These are phyloP conservation scores for Ochropacha duplaris DNA, from an alignment of 2,888 invertebrate species.

Conservation along the genomic window DNA sequence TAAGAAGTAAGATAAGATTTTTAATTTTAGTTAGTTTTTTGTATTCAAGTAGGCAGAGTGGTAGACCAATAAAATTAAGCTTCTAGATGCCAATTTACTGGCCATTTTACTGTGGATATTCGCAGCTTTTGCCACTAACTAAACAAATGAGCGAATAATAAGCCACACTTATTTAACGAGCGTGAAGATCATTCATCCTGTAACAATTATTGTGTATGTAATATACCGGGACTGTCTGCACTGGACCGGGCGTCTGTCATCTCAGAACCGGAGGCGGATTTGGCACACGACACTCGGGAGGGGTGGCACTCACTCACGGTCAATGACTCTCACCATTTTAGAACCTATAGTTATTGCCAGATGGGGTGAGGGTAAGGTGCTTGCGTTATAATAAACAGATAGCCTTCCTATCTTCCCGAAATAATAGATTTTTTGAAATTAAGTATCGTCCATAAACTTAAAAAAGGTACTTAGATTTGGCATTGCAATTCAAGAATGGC, in stretches of 20 bases:
- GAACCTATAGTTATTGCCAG: conserved; percentile 15
- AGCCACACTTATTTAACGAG: conserved; percentile 9
- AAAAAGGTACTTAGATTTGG: too few species aligned
- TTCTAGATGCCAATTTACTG: too few species aligned
- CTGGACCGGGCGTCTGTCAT: conserved; percentile 14
- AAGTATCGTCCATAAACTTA: too few species aligned
- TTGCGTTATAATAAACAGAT: neutral
- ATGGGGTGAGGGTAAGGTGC: neutral
- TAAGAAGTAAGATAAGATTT: too few species aligned
- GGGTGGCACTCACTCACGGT: conserved; percentile 46
- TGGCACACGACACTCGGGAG: conserved; percentile 32
- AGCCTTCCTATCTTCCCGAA: neutral
- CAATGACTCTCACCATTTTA: conserved; percentile 46
- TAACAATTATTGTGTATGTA: neutral
- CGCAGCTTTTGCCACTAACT: too few species aligned
- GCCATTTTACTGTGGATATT: too few species aligned
- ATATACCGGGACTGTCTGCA: conserved; percentile 6
- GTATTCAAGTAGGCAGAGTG: too few species aligned
- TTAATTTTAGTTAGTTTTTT: too few species aligned
- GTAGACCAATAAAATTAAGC: too few species aligned
- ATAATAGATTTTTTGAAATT: too few species aligned
- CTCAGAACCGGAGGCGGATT: conserved; percentile 21
- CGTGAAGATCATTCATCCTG: conserved; percentile 17
- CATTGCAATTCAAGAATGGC: too few species aligned
- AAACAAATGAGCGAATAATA: neutral